Evolutionary conservation across 2,113 vertebrate genomes (phyloP).

Genomic region (Xenopus laevis): DNA sequence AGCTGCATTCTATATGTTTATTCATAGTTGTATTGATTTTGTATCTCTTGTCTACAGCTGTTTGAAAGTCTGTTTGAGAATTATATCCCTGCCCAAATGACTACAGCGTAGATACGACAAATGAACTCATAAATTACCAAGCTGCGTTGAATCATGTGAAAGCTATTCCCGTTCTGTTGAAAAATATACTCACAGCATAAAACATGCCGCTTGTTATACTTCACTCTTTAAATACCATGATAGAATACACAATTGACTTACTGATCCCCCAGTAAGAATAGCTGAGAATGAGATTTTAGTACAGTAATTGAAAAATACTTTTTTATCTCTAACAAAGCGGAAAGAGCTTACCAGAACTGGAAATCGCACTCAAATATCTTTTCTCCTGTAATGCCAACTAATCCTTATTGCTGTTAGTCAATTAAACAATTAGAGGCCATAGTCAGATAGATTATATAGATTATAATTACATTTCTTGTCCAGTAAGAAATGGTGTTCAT

Average conservation of each 20-base stretch:
- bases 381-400: too few species aligned
- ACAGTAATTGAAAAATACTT: neutral
- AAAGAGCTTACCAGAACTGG: neutral
- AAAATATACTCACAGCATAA: constrained; percentile 8
- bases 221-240: neutral
- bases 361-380: neutral
- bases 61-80: constrained; percentile 13
- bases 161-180: constrained; percentile 6
- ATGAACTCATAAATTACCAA: constrained; percentile 13
- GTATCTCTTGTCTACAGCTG: neutral
- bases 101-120: neutral
- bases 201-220: neutral
- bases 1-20: constrained; percentile 28
- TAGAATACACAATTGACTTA: neutral
- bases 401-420: too few species aligned
- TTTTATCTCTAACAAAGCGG: neutral
- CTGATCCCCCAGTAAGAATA: neutral
- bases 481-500: too few species aligned
- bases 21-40: constrained; percentile 14
- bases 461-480: too few species aligned
- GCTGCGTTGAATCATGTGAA: constrained; percentile 2
- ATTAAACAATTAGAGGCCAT: too few species aligned
- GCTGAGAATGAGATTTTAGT: neutral
- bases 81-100: constrained; percentile 13
- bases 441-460: too few species aligned